These are phyloP conservation scores for Coranthus polyacanthus DNA, from an alignment of 2,797 vertebrate species.

Conservation along the genomic window DNA sequence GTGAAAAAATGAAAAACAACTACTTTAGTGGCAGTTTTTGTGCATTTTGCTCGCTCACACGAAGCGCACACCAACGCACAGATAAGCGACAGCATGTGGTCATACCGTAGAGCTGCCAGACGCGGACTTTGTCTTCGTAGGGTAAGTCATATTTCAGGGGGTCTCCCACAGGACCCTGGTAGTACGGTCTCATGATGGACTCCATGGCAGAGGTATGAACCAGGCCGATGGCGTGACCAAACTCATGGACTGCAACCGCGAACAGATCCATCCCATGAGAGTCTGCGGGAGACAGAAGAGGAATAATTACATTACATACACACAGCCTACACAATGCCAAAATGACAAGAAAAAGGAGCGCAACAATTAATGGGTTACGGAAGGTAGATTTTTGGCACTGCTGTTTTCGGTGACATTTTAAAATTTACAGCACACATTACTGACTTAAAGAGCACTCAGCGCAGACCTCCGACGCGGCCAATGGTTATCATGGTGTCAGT, in stretches of 20 bases:
- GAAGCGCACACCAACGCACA: constrained; percentile 1
- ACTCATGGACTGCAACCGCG: constrained; percentile 96
- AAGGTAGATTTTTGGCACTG: no score
- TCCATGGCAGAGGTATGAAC: constrained; percentile 92
- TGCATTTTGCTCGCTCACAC: no score
- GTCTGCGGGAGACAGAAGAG: constrained; percentile 79
- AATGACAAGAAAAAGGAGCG: not conserved
- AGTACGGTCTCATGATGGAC: constrained; percentile 98
- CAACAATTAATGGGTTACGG: no score
- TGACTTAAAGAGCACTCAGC: no score
- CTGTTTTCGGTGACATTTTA: no score
- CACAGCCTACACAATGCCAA: no score
- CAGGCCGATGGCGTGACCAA: constrained; percentile 96
- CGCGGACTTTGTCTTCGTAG: constrained; percentile 94
- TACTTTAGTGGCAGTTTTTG: not conserved
- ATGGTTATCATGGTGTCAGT: no score
- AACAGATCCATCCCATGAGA: constrained; percentile 95
- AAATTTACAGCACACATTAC: no score
- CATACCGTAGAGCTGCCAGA: constrained; percentile 97
- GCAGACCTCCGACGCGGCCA: no score
- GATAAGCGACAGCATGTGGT: constrained; percentile 3
- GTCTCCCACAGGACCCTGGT: constrained; percentile 96
- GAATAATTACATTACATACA: not conserved
- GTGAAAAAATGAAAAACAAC: not conserved
- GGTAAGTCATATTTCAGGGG: constrained; percentile 95